Conservation (phyloP, 2,888 invertebrate genomes). For the Malthinus flaveolus region DNA sequence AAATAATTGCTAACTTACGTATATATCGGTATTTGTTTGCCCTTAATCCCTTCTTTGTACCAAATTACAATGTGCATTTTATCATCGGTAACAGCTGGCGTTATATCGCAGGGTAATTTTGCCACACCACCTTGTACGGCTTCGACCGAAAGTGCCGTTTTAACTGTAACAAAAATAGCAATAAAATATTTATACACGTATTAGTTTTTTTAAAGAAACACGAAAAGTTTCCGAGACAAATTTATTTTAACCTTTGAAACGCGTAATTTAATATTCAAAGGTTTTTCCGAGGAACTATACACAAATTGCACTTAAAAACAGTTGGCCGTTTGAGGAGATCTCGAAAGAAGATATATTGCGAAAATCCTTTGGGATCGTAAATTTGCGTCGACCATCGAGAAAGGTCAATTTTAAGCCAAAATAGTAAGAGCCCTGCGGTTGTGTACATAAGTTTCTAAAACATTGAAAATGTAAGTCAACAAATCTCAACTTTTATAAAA, state of each 20-base stretch:
- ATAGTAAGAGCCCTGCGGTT: constrained; percentile 1
- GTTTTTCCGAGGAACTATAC: constrained; percentile 8
- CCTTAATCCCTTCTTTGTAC: constrained; percentile 62
- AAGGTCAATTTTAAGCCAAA: constrained; percentile 3
- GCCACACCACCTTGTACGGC: constrained; percentile 64
- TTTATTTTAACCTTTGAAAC: background rate
- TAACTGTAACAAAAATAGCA: constrained; percentile 45
- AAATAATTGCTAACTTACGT: constrained; percentile 54
- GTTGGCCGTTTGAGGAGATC: constrained; percentile 13
- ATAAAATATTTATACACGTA: background rate
- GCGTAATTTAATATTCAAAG: constrained; percentile 10
- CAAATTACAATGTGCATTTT: constrained; percentile 66
- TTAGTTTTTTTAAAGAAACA: background rate
- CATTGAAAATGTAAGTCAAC: background rate
- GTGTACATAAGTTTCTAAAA: constrained; percentile 5
- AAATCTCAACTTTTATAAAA: background rate
- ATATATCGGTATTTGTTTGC: constrained; percentile 60
- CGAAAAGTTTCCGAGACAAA: background rate
- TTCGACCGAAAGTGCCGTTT: constrained; percentile 52
- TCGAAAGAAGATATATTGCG: constrained; percentile 21
- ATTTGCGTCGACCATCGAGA: constrained; percentile 19
- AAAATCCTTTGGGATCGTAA: constrained; percentile 23
- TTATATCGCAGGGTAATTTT: constrained; percentile 64
- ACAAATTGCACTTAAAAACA: constrained; percentile 5
- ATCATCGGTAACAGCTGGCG: constrained; percentile 60